Evolutionary conservation across 2,888 invertebrate genomes (phyloP), one percentile per base, ranked within the genome.

Genomic region (Dyspetes luteomarginatus): DNA sequence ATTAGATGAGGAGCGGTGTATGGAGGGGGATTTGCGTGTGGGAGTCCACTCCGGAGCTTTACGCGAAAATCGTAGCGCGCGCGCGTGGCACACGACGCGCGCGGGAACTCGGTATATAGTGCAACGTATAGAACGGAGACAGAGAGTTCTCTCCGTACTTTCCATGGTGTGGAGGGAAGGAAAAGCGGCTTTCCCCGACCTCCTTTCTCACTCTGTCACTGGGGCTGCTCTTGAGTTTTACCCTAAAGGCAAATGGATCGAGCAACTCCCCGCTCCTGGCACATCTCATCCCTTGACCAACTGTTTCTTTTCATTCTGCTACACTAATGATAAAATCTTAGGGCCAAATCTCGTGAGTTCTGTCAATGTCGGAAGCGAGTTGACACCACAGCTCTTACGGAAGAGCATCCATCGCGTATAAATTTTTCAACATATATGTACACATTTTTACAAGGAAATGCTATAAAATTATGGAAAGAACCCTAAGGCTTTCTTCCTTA

Each of bases 21-120:
- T 64, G 85, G 85, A 82, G 88, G 85, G 86, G 36, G 85, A 85
- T 82, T 86, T 90, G 90, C 90, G 91, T 88, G 12, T 12, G 88
- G 87, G 89, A 89, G 90, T 91, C 90, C 91, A 90, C 89, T 90
- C 88, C 90, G 90, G 90, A 90, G 91, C 87, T 88, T 90, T 88
- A 86, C 89, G 88, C 88, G 90, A 88, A 88, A 86, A 85, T 85
- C 79, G 85, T 87, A 86, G 84, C 82, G 87, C 86, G 85, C 73
- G 67, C 71, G 69, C 65, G 86, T 81, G 86, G 85, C 80, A 64
- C 84, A 83, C 83, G 75, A 65, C 68, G 62, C 73, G 75, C 78
- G 83, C 67, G 83, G 80, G 80, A 81, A 67, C 71, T 85, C 86
- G 76, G 78, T 78, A 65, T 72, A 80, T 81, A 28, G 48, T 58